Evolutionary conservation across 2,888 invertebrate genomes (phyloP), one percentile per base, ranked within the genome.

Genomic region (Glyphotaelius pellucidus): DNA sequence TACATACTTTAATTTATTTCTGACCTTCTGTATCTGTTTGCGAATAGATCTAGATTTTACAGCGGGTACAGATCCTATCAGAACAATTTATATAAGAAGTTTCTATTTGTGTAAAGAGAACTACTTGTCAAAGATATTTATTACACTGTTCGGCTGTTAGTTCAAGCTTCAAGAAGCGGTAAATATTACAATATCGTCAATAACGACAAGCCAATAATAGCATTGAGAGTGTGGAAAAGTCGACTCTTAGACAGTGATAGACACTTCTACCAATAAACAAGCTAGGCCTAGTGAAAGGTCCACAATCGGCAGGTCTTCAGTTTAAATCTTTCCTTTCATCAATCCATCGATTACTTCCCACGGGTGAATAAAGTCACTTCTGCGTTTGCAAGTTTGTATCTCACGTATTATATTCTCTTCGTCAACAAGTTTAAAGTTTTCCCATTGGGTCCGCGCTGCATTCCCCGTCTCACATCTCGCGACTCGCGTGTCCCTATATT

Each of bases 401-500:
- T 30, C 81, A 31, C 32, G 31, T 30, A 31, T 80, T 30, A 67
- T 30, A 67, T 81, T 81, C 32, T 32, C 14, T 81, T 81, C 81
- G 31, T 81, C 81, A 31, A 81, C 30, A 30, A 81, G 31, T 81
- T 81, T 81, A 81, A 31, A 31, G 30, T 81, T 15, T 32, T 83
- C 67, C 67, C 67, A 67, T n/a, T 67, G 67, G 25, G 67, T 67
- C n/a, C 19, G 15, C 19, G 19, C 0, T 52, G 19, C 35, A 35
- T 83, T 47, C 5, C 38, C 5, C 52, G n/a, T 35, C 88, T 88
- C 19, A 31, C 80, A 12, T 32, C 88, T 80, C 90, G 25, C 67
- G 67, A 67, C 67, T 67, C 25, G 30, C 90, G 85, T 86, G 90
- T 86, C 79, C 19, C 80, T 85, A 91, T 81, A 91, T 88, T 87